A percentile compares a stretch with the other conserved stretches of the same genome.
These are phyloP conservation scores for Betta splendens DNA, from an alignment of 2,797 vertebrate genomes.

Conservation along the genomic window DNA sequence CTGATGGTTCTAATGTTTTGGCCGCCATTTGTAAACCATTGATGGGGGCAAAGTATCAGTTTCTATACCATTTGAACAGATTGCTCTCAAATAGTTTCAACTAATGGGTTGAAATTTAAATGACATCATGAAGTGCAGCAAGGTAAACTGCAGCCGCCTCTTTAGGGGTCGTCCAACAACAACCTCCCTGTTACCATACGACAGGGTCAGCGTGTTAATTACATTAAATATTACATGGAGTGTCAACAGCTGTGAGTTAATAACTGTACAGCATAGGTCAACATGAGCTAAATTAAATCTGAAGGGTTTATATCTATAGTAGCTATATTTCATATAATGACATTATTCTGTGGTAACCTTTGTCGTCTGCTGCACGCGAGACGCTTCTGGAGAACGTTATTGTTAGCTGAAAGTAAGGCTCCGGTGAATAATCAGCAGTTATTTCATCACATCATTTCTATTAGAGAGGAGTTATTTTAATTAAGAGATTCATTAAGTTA, in stretches of 20 bases:
- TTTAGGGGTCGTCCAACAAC: conserved; percentile 10
- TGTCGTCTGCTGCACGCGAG: neutral
- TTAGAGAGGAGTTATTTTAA: conserved; percentile 70
- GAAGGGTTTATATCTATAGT: conserved; percentile 3
- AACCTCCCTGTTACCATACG: conserved; percentile 2
- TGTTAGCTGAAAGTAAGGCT: conserved; percentile 47
- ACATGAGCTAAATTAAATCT: conserved; percentile 1
- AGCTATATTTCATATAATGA: conserved; percentile 17
- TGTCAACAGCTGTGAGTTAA: neutral
- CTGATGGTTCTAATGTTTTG: no score
- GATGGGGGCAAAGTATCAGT: no score
- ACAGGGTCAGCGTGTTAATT: neutral
- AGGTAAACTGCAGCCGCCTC: conserved; percentile 3
- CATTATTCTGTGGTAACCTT: conserved; percentile 16
- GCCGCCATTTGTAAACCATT: no score
- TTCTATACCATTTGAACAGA: no score
- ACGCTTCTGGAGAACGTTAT: conserved; percentile 15
- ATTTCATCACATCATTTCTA: conserved; percentile 66
- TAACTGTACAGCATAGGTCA: conserved; percentile 3
- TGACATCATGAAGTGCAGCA: neutral
- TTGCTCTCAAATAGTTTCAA: no score
- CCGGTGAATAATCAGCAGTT: conserved; percentile 62
- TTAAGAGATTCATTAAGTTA: conserved; percentile 75
- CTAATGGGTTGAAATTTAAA: no score
- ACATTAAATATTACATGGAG: neutral